phyloP scores from a whole-genome alignment of 2,113 vertebrate species.

The Mixornis gularis region DNA sequence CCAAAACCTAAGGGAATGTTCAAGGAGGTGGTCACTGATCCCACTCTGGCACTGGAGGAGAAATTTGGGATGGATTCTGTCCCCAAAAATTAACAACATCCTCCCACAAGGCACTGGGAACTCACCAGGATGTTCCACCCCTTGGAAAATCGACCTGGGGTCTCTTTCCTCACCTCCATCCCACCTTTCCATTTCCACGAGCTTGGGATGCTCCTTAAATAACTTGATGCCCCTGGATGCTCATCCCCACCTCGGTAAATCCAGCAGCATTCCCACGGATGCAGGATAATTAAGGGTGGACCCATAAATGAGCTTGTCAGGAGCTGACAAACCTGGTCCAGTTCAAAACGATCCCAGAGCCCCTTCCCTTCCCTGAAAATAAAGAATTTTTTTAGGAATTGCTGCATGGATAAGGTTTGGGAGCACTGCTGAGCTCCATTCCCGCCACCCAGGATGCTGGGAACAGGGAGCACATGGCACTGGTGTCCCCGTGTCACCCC shows the following conservation, averaged over 20 bases:
- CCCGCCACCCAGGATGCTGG: fast-evolving
- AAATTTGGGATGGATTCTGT: background rate
- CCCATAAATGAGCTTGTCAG: fast-evolving
- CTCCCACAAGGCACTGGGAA: fast-evolving
- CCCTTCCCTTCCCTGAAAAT: fast-evolving
- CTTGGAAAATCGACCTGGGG: background rate
- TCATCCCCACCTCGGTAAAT: fast-evolving
- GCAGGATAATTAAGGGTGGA: fast-evolving
- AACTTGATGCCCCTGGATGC: background rate
- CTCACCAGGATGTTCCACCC: background rate
- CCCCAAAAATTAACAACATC: background rate
- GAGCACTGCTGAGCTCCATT: background rate
- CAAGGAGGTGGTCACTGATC: background rate
- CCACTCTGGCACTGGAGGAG: background rate
- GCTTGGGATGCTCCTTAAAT: background rate
- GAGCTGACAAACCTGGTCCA: background rate
- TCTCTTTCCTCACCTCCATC: background rate
- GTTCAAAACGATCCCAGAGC: background rate
- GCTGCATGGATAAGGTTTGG: fast-evolving
- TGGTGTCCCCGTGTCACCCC: background rate
- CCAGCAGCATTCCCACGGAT: fast-evolving
- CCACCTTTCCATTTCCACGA: fast-evolving
- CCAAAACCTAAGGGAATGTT: background rate
- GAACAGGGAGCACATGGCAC: fast-evolving
- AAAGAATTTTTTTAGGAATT: fast-evolving